Evolutionary conservation across 2,113 vertebrate species (phyloP), one percentile per base, ranked within the genome.

Genomic region (Pseudorasbora parva): DNA sequence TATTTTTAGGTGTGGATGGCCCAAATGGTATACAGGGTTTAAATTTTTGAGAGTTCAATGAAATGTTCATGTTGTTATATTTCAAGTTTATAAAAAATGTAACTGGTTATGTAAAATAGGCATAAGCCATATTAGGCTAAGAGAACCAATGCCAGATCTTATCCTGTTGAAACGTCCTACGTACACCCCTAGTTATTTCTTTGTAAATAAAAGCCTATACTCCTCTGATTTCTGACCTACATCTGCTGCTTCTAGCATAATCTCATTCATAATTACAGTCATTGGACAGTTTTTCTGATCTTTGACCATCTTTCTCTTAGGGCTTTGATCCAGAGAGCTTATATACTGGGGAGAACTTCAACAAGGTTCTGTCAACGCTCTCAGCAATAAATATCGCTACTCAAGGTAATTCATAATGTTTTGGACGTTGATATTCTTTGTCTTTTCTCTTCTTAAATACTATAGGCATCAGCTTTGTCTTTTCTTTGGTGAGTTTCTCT

Each of bases 271-370:
- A 37, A 37, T 37, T 54, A 72, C 60, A 51, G 27, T 71, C 71
- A 71, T 17, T 76, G 64, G 64, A 68, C 75, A 10, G 49, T 47
- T 33, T 45, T n/a, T 68, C 37, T 72, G 8, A 5, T 73, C 30
- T 66, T 43, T 54, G 19, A 0, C 51, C 23, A 78, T 84, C 71
- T 10, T 86, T 81, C 51, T 88, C 37, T 9, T 92, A 99, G 97
- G 94, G 95, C 14, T 99, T 99, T 94, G 96, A 98, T 87, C 95
- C 96, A 1, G 94, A 95, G 85, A 95, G 96, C 88, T 91, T 98
- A 82, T 98, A 97, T 91, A 91, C 93, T 5, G 97, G 97, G n/a
- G 94, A 95, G 88, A 96, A 96, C 86, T 98, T 99, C 91, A 91
- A 93, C 90, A 96, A 96, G 90, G 94, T 99, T 71, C 90, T 98